Conservation (phyloP, 2,113 vertebrate species). For the Platycercus adscitus region DNA sequence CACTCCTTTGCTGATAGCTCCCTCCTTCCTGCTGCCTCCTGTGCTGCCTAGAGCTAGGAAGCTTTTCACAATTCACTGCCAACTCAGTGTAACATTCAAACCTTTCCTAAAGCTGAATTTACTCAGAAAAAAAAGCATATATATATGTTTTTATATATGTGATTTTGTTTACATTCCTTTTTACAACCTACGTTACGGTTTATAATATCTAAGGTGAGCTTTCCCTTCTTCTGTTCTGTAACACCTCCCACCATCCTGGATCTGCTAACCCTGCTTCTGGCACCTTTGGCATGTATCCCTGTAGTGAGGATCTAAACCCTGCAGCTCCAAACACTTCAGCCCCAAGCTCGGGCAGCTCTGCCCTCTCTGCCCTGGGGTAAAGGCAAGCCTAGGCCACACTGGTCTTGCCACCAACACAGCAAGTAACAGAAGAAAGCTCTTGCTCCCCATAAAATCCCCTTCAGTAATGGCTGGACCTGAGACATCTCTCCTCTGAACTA, state of each 20-base stretch:
- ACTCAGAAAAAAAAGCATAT: not conserved
- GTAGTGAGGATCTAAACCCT: not conserved
- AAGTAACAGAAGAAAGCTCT: not conserved
- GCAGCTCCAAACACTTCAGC: not conserved
- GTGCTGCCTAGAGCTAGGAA: not conserved
- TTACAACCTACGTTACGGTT: not conserved
- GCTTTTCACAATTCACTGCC: not conserved
- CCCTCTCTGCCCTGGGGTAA: not conserved
- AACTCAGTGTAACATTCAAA: not conserved
- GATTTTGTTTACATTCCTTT: not conserved
- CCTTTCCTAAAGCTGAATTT: not conserved
- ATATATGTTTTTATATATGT: not conserved
- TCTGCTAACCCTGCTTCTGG: not conserved
- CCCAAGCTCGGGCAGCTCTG: not conserved
- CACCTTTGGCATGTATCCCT: accelerated
- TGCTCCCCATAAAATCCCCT: not conserved
- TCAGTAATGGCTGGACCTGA: not conserved
- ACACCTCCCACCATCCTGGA: not conserved
- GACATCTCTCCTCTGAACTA: not conserved
- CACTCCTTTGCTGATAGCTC: not conserved
- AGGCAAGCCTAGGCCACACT: not conserved
- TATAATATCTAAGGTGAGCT: not conserved
- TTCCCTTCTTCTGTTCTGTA: not conserved
- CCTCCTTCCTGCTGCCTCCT: not conserved
- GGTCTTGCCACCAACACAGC: not conserved